Conservation (phyloP, 2,113 vertebrate genomes). For the Heterochromis multidens region DNA sequence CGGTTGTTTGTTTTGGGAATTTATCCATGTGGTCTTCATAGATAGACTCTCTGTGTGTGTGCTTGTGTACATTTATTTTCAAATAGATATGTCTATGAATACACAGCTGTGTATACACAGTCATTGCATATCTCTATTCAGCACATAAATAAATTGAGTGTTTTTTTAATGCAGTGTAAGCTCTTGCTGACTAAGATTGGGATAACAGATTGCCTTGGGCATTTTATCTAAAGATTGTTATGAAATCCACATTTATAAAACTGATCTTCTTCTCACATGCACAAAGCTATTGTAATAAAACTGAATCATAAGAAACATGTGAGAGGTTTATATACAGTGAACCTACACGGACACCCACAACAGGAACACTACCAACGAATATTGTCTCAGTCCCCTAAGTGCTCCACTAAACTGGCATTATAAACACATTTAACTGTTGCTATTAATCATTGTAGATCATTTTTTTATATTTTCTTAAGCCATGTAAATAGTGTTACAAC, state of each 20-base stretch:
- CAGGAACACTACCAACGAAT: no score
- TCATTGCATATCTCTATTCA: neutral
- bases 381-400: neutral
- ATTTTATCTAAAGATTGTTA: neutral
- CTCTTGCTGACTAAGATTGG: neutral
- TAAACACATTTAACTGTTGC: neutral
- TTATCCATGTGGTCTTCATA: neutral
- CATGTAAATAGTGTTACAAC: neutral
- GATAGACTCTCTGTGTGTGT: neutral
- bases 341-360: neutral
- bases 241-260: slow-evolving; percentile 20
- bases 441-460: neutral
- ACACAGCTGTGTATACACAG: neutral
- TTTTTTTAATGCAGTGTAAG: slow-evolving; percentile 6
- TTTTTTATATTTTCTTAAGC: neutral
- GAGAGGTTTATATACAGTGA: neutral
- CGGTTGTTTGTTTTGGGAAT: neutral
- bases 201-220: slow-evolving; percentile 20
- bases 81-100: neutral
- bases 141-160: slow-evolving; percentile 4
- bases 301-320: neutral
- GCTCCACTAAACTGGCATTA: neutral
- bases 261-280: neutral
- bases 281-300: neutral
- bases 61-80: neutral